Evolutionary conservation across 2,888 invertebrate genomes (phyloP), one percentile per base, ranked within the genome.

Genomic region (Apotomis capreana): DNA sequence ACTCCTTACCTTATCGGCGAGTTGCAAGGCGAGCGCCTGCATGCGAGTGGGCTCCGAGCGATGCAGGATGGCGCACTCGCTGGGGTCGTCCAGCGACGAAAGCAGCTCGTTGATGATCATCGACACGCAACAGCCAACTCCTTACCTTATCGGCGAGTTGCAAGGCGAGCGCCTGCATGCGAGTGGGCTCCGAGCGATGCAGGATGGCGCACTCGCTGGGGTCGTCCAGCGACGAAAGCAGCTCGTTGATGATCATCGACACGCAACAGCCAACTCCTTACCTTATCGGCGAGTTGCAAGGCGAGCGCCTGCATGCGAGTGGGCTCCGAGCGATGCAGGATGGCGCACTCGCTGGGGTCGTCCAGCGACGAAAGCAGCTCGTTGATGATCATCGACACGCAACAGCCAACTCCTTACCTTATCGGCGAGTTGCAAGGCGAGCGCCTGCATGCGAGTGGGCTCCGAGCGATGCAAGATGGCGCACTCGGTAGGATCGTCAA

Each of bases 341-440:
- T 98, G 3, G 99, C 96, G 3, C 99, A 98, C 86, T 99, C 98
- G 51, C 98, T 98, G 0, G 99, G 99, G 89, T 99, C 99, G 84
- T 99, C 99, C 83, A 99, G 93, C 1, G 99, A 99, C 0, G 99
- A 99, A 94, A 96, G 84, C 49, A 94, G 83, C 76, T 94, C 91
- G 62, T 99, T 99, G 79, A 99, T 99, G 76, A 99, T 99, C 99
- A 99, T 99, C 81, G 99, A 99, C 80, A 99, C 98, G n/a, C n/a
- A n/a, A n/a, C n/a, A n/a, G n/a, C n/a, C n/a, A n/a, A n/a, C n/a
- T n/a, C n/a, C n/a, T n/a, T n/a, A n/a, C n/a, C n/a, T n/a, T n/a
- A n/a, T n/a, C n/a, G n/a, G n/a, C n/a, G n/a, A n/a, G n/a, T n/a
- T n/a, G n/a, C n/a, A n/a, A n/a, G n/a, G n/a, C n/a, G n/a, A n/a